Percentiles rank a stretch among this genome's conserved stretches.
phyloP scores from a whole-genome alignment of 2,113 vertebrate genomes.

The Tragelaphus imberbis region DNA sequence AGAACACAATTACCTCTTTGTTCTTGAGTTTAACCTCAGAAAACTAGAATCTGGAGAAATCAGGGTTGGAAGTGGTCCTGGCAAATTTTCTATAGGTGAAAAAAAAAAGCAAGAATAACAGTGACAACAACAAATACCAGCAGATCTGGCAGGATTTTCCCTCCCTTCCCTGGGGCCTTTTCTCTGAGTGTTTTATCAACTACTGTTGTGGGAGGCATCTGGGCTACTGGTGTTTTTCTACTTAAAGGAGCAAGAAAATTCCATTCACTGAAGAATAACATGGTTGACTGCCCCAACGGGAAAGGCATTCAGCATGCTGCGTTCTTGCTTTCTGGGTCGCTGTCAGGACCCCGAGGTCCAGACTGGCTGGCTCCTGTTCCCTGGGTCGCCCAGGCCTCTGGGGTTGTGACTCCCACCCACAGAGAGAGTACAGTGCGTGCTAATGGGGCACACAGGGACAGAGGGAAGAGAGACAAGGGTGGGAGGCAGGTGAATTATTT shows the following conservation, averaged over 20 bases:
- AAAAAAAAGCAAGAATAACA: background rate
- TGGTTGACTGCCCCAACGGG: background rate
- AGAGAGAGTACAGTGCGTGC: background rate
- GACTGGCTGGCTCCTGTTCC: conserved; percentile 48
- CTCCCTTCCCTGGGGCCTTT: background rate
- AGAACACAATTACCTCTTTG: conserved; percentile 3
- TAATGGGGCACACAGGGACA: background rate
- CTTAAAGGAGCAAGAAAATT: conserved; percentile 68
- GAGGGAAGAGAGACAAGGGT: background rate
- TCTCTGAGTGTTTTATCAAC: conserved; percentile 47
- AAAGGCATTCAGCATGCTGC: background rate
- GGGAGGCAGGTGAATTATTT: background rate
- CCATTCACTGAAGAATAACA: conserved; percentile 35
- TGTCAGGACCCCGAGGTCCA: conserved; percentile 39
- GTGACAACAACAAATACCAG: background rate
- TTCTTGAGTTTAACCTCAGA: conserved; percentile 3
- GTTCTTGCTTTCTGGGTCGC: background rate
- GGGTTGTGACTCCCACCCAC: background rate
- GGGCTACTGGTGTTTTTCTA: conserved; percentile 54
- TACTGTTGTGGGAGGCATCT: background rate
- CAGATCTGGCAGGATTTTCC: conserved; percentile 1
- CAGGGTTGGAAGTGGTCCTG: background rate
- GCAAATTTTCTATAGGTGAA: background rate
- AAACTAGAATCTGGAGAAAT: background rate
- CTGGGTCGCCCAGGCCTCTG: background rate